These are phyloP conservation scores for Portevinia maculata DNA, from an alignment of 2,888 invertebrate species.

Conservation along the genomic window DNA sequence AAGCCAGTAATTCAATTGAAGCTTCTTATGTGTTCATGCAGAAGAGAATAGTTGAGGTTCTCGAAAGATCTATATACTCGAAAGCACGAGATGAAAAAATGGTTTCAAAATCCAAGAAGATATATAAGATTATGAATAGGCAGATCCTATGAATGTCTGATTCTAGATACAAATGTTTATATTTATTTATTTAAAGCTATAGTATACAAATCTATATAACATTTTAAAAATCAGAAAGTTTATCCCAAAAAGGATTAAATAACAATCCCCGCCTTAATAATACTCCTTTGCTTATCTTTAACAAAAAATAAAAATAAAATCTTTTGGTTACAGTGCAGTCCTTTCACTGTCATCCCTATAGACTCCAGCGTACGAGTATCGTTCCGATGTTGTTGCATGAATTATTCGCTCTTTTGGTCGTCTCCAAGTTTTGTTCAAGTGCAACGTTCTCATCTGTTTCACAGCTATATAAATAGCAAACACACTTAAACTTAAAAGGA, in stretches of 20 bases:
- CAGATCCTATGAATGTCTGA: too few relatives aligned
- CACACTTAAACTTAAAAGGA: slow-evolving; percentile 42
- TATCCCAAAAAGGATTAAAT: slow-evolving; percentile 40
- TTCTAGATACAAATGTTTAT: neutral
- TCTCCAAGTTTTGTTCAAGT: slow-evolving; percentile 20
- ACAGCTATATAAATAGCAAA: slow-evolving; percentile 47
- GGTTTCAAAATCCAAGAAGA: too few relatives aligned
- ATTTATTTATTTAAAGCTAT: slow-evolving; percentile 28
- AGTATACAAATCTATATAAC: slow-evolving; percentile 1
- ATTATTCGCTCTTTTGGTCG: slow-evolving; percentile 10
- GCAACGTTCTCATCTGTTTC: slow-evolving; percentile 12
- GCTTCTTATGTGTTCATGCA: too few relatives aligned
- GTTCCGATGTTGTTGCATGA: slow-evolving; percentile 29
- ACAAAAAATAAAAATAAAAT: neutral
- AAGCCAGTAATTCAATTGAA: too few relatives aligned
- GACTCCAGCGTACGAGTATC: slow-evolving; percentile 25
- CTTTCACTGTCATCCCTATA: slow-evolving; percentile 30
- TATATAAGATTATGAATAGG: too few relatives aligned
- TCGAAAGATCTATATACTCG: too few relatives aligned
- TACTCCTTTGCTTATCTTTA: neutral
- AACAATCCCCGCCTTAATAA: neutral
- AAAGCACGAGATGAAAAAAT: too few relatives aligned
- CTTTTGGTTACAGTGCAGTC: slow-evolving; percentile 21
- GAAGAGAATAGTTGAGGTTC: too few relatives aligned
- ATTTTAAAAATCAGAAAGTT: slow-evolving; percentile 5